Evolutionary conservation across 2,888 invertebrate species (phyloP).

Genomic region (Lasioglossum malachurum): DNA sequence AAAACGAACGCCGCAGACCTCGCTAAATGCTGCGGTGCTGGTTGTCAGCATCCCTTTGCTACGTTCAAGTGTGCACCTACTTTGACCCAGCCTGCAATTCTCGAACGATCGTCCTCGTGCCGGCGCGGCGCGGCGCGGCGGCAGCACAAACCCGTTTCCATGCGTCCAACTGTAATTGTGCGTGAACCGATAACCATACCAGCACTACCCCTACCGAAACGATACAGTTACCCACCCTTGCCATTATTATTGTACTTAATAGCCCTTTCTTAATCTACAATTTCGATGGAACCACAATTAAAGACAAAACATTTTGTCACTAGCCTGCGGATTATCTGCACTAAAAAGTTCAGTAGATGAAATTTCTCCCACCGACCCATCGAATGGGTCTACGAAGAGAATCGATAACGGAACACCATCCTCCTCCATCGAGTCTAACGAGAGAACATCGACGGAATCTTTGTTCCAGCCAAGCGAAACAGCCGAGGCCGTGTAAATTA

Average conservation of each 20-base stretch:
- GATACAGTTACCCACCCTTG: not conserved
- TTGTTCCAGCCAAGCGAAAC: constrained; percentile 31
- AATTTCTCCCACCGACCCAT: no score
- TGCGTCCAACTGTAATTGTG: not conserved
- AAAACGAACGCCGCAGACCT: not conserved
- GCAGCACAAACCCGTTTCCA: not conserved
- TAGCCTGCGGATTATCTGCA: no score
- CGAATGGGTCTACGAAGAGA: not conserved
- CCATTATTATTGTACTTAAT: not conserved
- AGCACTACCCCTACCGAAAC: not conserved
- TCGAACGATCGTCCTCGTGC: not conserved
- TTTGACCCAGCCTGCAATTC: constrained; percentile 25
- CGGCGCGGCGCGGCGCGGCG: no score
- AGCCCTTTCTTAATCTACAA: not conserved
- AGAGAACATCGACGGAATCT: not conserved
- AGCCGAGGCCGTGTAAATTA: not conserved
- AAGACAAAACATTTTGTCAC: no score
- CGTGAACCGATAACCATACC: not conserved
- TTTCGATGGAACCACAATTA: not conserved
- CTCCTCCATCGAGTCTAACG: not conserved
- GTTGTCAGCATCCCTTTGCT: constrained; percentile 33
- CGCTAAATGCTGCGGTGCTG: not conserved
- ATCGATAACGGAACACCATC: not conserved
- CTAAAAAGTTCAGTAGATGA: no score
- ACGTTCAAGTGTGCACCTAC: not conserved